Evolutionary conservation across 2,888 invertebrate genomes (phyloP), one percentile per base, ranked within the genome.

Genomic region (Brassicogethes aeneus): DNA sequence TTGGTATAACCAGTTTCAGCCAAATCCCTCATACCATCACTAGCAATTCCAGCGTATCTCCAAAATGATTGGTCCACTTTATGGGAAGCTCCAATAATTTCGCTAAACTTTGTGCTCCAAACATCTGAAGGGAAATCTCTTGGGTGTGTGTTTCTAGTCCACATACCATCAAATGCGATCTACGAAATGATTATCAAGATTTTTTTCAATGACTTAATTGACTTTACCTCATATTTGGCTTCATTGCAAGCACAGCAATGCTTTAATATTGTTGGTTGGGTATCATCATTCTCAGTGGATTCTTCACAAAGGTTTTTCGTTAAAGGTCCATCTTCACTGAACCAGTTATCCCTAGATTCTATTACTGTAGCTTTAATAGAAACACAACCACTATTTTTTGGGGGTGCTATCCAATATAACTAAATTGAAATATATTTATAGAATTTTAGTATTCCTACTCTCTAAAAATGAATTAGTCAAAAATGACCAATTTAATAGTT

Each of bases 111-210:
- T 0, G 94, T 89, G 35, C 83, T 73, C 72, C 87, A 89, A 17
- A 76, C 76, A 53, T 91, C 88, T 43, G 79, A 77, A 0, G 96
- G 96, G 60, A 90, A 97, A 59, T 92, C 90, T 56, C 86, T 91
- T 0, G 96, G 94, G 66, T 96, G 96, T 0, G 92, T 94, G 55
- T 87, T 82, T 17, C 88, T 77, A 0, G 93, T 90, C 96, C 96
- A 97, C 30, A 89, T 73, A 0, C 96, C 93, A 69, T 93, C 86
- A 62, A 85, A 93, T 52, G 77, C 23, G 10, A 23, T 23, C 23
- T 23, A 10, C 23, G 10, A 23, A 23, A n/a, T n/a, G n/a, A n/a
- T n/a, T n/a, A n/a, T n/a, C 23, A 23, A 23, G 5, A 23, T 23
- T 10, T 23, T 23, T 23, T 7, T 7, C 10, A 23, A 23, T 10